These are phyloP conservation scores for Aricia artaxerxes DNA, from an alignment of 2,888 invertebrate genomes.

Conservation along the genomic window DNA sequence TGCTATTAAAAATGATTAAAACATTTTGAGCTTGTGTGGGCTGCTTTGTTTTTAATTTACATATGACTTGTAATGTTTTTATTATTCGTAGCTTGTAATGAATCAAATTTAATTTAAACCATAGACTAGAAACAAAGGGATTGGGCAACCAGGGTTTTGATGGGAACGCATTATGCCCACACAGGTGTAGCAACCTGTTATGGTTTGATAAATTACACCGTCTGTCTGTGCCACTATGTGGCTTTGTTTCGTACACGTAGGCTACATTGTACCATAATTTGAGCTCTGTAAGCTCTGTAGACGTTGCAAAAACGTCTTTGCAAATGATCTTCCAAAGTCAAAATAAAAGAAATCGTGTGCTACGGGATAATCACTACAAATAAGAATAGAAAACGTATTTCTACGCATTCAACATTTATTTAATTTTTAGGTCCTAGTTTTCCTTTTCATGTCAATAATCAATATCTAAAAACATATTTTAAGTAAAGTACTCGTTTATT, in stretches of 20 bases:
- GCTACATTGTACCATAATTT: background rate
- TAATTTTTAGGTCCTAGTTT: no score
- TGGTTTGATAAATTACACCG: slow-evolving; percentile 30
- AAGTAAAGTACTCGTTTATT: no score
- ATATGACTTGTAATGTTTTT: background rate
- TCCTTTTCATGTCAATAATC: no score
- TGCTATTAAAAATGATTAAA: background rate
- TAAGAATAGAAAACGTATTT: background rate
- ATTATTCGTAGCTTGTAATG: no score
- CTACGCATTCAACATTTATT: no score
- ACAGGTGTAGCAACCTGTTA: slow-evolving; percentile 32
- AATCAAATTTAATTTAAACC: slow-evolving; percentile 7
- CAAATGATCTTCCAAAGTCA: background rate
- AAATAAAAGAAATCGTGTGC: background rate
- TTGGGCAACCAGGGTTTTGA: slow-evolving; percentile 29
- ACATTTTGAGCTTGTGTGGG: background rate
- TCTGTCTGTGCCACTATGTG: background rate
- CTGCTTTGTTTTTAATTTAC: slow-evolving; percentile 2
- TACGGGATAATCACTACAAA: background rate
- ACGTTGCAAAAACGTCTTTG: background rate
- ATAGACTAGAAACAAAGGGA: slow-evolving; percentile 29
- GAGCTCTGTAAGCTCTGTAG: background rate
- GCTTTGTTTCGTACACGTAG: slow-evolving; percentile 24
- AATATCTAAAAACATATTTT: no score
- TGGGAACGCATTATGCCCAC: slow-evolving; percentile 31